Conservation (phyloP, 2,888 invertebrate genomes). For the Conistra vaccinii region DNA sequence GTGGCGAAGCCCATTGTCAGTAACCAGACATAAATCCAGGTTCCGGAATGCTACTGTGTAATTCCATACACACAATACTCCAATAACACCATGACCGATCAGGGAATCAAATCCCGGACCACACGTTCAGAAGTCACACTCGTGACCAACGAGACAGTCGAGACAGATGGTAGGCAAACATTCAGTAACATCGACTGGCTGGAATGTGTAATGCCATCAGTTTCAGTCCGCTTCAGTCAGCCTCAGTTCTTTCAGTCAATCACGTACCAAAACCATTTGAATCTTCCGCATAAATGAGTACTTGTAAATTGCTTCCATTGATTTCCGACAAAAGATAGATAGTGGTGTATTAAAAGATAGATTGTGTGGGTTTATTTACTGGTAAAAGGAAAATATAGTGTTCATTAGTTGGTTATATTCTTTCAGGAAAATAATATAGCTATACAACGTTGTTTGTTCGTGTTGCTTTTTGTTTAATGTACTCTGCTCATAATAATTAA, state of each 20-base stretch:
- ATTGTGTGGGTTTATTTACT: slow-evolving; percentile 27
- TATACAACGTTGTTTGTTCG: background rate
- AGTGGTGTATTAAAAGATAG: slow-evolving; percentile 38
- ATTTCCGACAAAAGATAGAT: slow-evolving; percentile 34
- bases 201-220: slow-evolving; percentile 31
- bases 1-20: background rate
- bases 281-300: slow-evolving; percentile 55
- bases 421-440: background rate
- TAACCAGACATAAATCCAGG: background rate
- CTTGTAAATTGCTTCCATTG: slow-evolving; percentile 50
- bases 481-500: background rate
- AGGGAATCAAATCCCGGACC: background rate
- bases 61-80: background rate
- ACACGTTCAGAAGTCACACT: background rate
- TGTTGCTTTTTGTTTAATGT: background rate
- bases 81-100: background rate
- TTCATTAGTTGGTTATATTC: slow-evolving; percentile 23
- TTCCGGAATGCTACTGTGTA: background rate
- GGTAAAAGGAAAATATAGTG: slow-evolving; percentile 10
- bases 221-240: slow-evolving; percentile 7
- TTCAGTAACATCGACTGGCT: background rate
- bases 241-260: slow-evolving; percentile 35
- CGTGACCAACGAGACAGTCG: background rate
- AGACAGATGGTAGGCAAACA: background rate
- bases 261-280: slow-evolving; percentile 58